Conservation (phyloP, 2,888 invertebrate species). For the Neuroscelio doddi region DNA sequence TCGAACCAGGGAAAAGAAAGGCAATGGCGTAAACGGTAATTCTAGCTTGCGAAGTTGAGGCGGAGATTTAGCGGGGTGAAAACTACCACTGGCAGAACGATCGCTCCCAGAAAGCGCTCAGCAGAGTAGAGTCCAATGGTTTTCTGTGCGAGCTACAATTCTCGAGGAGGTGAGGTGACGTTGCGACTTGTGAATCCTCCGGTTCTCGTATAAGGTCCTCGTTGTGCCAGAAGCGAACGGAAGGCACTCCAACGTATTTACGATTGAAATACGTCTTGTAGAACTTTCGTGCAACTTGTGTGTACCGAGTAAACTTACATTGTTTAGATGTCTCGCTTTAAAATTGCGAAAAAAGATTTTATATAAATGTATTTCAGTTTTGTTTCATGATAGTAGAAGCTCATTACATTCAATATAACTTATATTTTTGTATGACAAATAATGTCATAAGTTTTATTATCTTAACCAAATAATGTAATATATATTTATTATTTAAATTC, state of each 20-base stretch:
- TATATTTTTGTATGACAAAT: no score
- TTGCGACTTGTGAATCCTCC: slow-evolving; percentile 61
- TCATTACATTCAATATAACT: no score
- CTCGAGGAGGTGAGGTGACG: slow-evolving; percentile 47
- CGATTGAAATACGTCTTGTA: slow-evolving; percentile 68
- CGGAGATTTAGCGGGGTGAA: slow-evolving; percentile 46
- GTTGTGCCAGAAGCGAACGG: slow-evolving; percentile 54
- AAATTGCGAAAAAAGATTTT: no score
- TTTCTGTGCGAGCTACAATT: slow-evolving; percentile 47
- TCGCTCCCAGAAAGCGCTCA: slow-evolving; percentile 22
- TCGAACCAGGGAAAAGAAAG: slow-evolving; percentile 7
- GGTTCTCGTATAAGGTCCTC: slow-evolving; percentile 53
- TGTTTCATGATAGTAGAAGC: no score
- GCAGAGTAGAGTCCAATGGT: slow-evolving; percentile 43
- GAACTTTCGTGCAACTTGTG: slow-evolving; percentile 58
- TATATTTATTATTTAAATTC: no score
- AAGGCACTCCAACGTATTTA: slow-evolving; percentile 64
- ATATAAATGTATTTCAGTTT: no score
- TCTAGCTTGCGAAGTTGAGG: slow-evolving; percentile 14
- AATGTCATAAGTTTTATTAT: no score
- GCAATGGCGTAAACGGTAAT: slow-evolving; percentile 18
- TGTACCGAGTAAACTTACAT: slow-evolving; percentile 1
- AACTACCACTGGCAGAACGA: slow-evolving; percentile 44
- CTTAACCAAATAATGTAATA: no score
- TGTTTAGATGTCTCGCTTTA: no score